Evolutionary conservation across 2,797 vertebrate species (phyloP).

Genomic region (Pangasius krempfi): DNA sequence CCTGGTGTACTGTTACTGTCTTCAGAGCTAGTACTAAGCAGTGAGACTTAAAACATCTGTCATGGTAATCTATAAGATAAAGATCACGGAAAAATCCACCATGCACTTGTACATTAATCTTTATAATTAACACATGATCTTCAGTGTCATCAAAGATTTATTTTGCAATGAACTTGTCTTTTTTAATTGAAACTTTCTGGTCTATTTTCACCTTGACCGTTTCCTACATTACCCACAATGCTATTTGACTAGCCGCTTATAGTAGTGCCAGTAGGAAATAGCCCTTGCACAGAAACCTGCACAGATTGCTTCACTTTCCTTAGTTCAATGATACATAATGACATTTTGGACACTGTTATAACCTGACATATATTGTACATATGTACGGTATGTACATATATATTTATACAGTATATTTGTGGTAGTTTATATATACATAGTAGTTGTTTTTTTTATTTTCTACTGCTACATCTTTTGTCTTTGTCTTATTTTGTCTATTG

Average conservation of each 20-base stretch:
- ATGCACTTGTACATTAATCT: background rate
- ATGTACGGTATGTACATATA: background rate
- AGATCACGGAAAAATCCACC: background rate
- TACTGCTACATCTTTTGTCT: background rate
- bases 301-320: background rate
- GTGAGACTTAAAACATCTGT: slow-evolving; percentile 47
- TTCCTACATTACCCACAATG: background rate
- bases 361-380: background rate
- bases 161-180: background rate
- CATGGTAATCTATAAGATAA: slow-evolving; percentile 22
- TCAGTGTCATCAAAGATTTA: background rate
- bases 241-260: background rate
- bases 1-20: background rate
- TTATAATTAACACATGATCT: background rate
- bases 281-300: background rate
- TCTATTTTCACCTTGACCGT: background rate
- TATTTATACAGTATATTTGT: too few relatives aligned
- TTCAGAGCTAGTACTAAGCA: slow-evolving; percentile 17
- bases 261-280: background rate
- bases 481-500: background rate
- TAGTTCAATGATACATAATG: background rate
- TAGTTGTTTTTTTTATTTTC: background rate
- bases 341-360: background rate
- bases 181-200: background rate
- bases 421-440: background rate